Conservation (phyloP, 2,888 invertebrate species). For the Marasmarcha lunaedactyla region DNA sequence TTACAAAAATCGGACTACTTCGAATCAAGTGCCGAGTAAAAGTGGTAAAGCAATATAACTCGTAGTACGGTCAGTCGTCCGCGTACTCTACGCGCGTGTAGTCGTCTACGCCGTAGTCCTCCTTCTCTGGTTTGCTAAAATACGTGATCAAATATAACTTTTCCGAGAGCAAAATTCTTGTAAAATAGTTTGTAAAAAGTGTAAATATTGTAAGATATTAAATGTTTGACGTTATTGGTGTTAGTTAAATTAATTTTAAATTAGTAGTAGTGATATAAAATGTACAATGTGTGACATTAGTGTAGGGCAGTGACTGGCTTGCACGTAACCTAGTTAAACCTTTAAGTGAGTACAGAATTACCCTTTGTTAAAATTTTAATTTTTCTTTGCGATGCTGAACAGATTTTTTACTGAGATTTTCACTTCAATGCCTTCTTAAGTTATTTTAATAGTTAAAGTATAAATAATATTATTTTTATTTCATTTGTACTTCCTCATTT, state of each 20-base stretch:
- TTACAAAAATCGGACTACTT: no score
- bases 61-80: conserved; percentile 28
- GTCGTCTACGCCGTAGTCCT: conserved; percentile 46
- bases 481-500: no score
- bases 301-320: conserved; percentile 34
- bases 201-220: conserved; percentile 1
- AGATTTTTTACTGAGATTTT: no score
- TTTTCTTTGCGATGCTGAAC: no score
- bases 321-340: conserved; percentile 46
- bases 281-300: conserved; percentile 29
- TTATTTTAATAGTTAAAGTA: no score
- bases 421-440: no score
- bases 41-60: no score
- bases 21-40: no score
- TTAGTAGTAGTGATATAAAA: background rate
- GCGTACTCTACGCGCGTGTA: conserved; percentile 40
- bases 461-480: no score
- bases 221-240: background rate
- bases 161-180: background rate
- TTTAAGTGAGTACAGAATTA: no score
- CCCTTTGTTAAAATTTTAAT: background rate
- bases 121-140: conserved; percentile 23
- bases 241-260: conserved; percentile 4
- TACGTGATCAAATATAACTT: background rate
- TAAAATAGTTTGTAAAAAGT: conserved; percentile 5